These are phyloP conservation scores for Trogon melanurus DNA, from an alignment of 2,113 vertebrate genomes.

Conservation along the genomic window DNA sequence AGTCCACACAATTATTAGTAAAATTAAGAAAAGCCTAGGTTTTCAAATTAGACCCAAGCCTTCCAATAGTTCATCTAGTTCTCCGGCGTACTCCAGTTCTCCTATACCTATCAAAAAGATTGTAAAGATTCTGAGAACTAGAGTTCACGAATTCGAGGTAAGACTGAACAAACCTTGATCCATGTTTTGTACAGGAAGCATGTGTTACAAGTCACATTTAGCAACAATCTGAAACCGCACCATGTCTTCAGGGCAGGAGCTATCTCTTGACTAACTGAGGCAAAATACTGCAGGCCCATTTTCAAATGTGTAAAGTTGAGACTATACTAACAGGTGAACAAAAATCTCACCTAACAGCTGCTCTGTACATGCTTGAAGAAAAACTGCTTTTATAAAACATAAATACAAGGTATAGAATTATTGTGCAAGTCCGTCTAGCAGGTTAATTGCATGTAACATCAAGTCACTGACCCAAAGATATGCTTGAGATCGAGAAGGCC, in stretches of 20 bases:
- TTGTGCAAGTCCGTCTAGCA: background rate
- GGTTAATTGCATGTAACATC: background rate
- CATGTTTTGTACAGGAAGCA: background rate
- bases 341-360: background rate
- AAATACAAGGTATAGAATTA: background rate
- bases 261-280: background rate
- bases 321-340: background rate
- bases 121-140: background rate
- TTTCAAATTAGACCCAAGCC: background rate
- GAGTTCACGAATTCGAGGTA: background rate
- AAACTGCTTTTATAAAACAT: background rate
- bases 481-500: background rate
- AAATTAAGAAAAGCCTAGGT: background rate
- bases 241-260: background rate
- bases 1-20: background rate
- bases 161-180: background rate
- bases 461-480: background rate
- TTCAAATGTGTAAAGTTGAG: background rate
- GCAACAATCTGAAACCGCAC: background rate
- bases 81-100: background rate
- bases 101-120: background rate
- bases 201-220: background rate
- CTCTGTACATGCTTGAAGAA: background rate
- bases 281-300: background rate
- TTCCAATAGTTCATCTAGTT: background rate